Evolutionary conservation across 2,113 vertebrate species (phyloP).

Genomic region (Spermophilus dauricus): DNA sequence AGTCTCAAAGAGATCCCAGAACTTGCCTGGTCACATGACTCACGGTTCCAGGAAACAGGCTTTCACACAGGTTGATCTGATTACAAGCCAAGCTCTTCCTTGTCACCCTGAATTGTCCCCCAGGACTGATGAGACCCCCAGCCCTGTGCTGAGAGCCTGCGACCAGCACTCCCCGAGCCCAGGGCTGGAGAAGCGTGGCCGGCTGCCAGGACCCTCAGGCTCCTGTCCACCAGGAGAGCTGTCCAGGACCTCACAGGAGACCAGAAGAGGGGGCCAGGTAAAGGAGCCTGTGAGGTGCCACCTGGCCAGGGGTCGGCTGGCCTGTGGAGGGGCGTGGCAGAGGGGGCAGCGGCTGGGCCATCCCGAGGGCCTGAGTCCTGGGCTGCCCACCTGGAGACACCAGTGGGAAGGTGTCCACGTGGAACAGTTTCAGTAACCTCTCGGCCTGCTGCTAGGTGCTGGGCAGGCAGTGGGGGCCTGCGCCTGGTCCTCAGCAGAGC

Average conservation of each 20-base stretch:
- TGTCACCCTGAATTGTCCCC: background rate
- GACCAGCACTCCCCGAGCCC: accelerated
- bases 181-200: too few species aligned
- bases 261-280: background rate
- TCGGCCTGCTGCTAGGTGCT: background rate
- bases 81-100: background rate
- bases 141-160: background rate
- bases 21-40: background rate
- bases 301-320: background rate
- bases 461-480: background rate
- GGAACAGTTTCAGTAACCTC: accelerated
- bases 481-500: background rate
- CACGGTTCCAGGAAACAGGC: background rate
- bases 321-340: accelerated
- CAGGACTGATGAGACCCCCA: too few species aligned
- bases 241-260: background rate
- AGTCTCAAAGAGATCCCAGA: background rate
- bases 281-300: background rate
- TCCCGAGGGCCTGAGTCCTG: too few species aligned
- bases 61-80: background rate
- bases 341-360: too few species aligned
- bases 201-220: background rate
- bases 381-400: accelerated
- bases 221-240: background rate
- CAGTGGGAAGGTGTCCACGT: accelerated